Evolutionary conservation across 2,888 invertebrate species (phyloP).

Genomic region (Deladenus siricidicola): DNA sequence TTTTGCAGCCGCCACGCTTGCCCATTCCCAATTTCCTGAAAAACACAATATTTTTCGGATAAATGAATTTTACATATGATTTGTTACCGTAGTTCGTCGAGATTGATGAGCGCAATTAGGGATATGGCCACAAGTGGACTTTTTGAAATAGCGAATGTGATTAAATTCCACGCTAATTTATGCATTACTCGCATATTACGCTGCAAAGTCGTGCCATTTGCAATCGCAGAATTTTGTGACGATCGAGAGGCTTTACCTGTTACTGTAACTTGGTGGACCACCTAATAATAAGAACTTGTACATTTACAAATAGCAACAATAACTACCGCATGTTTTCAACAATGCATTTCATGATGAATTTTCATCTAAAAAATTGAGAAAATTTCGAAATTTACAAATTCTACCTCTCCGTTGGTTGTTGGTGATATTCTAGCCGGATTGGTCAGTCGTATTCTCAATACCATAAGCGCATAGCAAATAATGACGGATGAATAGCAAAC

Average conservation of each 20-base stretch:
- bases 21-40: constrained; percentile 7
- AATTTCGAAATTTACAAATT: background rate
- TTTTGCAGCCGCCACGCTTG: constrained; percentile 36
- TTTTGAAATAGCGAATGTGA: constrained; percentile 31
- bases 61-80: no score
- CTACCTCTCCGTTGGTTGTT: background rate
- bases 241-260: no score
- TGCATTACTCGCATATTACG: constrained; percentile 37
- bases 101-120: constrained; percentile 37
- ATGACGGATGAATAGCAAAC: constrained; percentile 37
- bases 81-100: constrained; percentile 9
- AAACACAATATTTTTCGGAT: no score
- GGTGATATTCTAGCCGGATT: constrained; percentile 2
- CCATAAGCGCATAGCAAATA: constrained; percentile 34
- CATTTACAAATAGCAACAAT: background rate
- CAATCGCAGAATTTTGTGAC: background rate
- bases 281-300: background rate
- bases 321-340: no score
- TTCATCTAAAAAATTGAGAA: no score
- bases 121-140: constrained; percentile 36
- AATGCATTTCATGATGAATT: no score
- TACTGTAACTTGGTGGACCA: no score
- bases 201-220: background rate
- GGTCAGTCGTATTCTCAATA: constrained; percentile 29
- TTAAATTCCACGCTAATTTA: constrained; percentile 40